Percentiles rank a stretch among this genome's conserved stretches.
phyloP scores from a whole-genome alignment of 2,797 vertebrate species.

The Balearica regulorum region DNA sequence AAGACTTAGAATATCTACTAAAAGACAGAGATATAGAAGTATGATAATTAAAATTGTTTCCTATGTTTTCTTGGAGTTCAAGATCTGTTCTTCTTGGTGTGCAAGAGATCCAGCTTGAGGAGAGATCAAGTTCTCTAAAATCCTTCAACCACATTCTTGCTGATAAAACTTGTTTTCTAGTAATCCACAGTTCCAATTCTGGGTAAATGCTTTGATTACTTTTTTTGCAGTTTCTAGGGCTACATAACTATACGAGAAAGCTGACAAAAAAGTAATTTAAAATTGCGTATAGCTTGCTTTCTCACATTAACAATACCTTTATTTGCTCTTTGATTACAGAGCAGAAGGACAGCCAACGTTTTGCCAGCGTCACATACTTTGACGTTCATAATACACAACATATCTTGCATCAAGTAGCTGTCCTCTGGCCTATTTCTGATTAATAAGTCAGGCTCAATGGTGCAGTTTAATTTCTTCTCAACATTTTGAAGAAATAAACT shows the following conservation, averaged over 20 bases:
- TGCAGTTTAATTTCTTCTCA: slow-evolving; percentile 9
- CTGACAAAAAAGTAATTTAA: slow-evolving; percentile 23
- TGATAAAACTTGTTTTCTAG: neutral
- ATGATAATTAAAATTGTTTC: neutral
- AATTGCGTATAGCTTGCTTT: slow-evolving; percentile 4
- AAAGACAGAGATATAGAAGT: neutral
- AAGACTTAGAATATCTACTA: neutral
- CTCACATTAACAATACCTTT: neutral
- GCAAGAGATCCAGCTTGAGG: neutral
- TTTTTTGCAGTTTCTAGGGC: neutral
- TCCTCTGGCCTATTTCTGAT: neutral
- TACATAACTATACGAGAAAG: neutral
- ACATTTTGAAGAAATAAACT: slow-evolving; percentile 7
- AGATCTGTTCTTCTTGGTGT: neutral
- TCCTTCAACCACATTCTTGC: neutral
- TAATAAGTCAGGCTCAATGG: neutral
- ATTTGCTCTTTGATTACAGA: neutral
- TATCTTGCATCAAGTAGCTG: neutral
- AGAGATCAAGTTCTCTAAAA: neutral
- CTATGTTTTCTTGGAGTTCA: neutral
- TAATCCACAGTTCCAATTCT: neutral
- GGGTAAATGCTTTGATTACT: neutral
- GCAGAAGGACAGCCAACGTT: neutral
- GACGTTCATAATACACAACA: neutral
- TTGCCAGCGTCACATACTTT: neutral